These are phyloP conservation scores for Drosophila subobscura DNA, from an alignment of 1,140 invertebrate species.

Conservation along the genomic window DNA sequence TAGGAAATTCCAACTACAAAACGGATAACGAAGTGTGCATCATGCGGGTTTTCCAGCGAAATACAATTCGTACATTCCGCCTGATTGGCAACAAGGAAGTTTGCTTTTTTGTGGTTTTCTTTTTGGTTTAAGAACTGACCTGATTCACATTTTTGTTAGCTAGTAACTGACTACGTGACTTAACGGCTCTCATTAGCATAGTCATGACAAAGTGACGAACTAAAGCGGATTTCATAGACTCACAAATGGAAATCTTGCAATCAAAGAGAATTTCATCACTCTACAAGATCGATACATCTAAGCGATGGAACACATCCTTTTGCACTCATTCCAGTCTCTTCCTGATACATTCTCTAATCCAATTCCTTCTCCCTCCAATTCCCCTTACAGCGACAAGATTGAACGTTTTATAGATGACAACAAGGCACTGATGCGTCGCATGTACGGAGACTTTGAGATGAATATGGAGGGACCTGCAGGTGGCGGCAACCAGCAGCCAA, in stretches of 20 bases:
- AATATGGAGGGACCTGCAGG: slow-evolving; percentile 85
- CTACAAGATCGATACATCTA: no score
- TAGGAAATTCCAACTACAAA: slow-evolving; percentile 33
- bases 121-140: slow-evolving; percentile 13
- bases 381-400: slow-evolving; percentile 90
- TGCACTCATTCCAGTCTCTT: not conserved
- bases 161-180: not conserved
- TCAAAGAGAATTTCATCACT: no score
- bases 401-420: slow-evolving; percentile 96
- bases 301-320: no score
- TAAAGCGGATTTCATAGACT: slow-evolving; percentile 28
- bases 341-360: no score
- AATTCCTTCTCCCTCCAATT: not conserved
- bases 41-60: slow-evolving; percentile 14
- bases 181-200: slow-evolving; percentile 35
- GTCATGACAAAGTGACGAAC: slow-evolving; percentile 10
- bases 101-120: slow-evolving; percentile 38
- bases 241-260: no score
- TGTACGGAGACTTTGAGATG: slow-evolving; percentile 94
- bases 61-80: not conserved
- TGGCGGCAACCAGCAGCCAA: slow-evolving; percentile 83
- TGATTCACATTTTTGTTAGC: slow-evolving; percentile 41
- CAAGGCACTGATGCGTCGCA: slow-evolving; percentile 94
- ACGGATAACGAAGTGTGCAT: not conserved
- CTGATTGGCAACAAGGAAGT: slow-evolving; percentile 39